Evolutionary conservation across 2,888 invertebrate species (phyloP).

Genomic region (Congeria kusceri): DNA sequence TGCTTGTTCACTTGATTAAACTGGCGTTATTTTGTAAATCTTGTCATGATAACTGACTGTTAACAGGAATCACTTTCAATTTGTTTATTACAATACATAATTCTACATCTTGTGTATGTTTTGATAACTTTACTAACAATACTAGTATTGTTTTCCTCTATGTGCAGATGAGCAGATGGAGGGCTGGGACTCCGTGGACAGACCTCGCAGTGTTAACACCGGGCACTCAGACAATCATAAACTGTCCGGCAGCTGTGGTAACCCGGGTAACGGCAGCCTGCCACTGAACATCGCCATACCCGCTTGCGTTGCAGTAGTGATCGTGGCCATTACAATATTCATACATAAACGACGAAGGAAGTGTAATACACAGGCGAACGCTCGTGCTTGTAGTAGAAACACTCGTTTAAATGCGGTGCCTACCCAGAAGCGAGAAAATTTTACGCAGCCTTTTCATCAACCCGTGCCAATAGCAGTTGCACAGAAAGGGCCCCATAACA

Average conservation of each 20-base stretch:
- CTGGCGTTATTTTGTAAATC: no score
- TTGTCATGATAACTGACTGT: no score
- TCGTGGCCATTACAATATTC: conserved; percentile 73
- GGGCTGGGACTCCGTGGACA: no score
- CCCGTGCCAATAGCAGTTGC: conserved; percentile 67
- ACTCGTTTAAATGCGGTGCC: conserved; percentile 72
- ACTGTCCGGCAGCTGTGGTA: conserved; percentile 1
- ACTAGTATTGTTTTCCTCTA: no score
- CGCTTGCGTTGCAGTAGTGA: conserved; percentile 73
- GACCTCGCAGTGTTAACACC: not conserved
- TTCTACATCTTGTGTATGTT: no score
- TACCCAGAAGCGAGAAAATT: conserved; percentile 66
- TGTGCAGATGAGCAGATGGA: no score
- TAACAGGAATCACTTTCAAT: no score
- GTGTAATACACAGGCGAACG: conserved; percentile 54
- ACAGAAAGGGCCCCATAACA: conserved; percentile 42
- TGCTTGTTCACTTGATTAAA: no score
- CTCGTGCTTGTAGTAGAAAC: conserved; percentile 45
- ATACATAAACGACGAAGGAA: conserved; percentile 70
- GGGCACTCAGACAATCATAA: not conserved
- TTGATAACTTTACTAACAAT: no score
- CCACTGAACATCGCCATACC: conserved; percentile 82
- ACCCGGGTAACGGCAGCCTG: conserved; percentile 67
- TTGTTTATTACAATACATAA: no score
- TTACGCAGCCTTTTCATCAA: conserved; percentile 15